These are phyloP conservation scores for Drosophila lini DNA, from an alignment of 1,140 invertebrate genomes.

Conservation along the genomic window DNA sequence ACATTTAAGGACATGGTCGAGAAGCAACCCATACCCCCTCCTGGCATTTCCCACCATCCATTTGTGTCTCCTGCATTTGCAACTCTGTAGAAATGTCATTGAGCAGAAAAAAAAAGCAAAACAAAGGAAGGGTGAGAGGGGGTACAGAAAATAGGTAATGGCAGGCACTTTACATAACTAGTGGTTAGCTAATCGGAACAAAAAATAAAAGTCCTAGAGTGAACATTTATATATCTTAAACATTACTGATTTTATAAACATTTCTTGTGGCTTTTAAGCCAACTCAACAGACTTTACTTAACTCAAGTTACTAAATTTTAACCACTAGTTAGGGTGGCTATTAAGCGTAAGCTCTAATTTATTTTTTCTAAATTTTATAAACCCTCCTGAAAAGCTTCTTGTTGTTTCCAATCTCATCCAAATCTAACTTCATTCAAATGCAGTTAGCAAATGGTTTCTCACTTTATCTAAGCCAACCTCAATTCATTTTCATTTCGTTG, in stretches of 20 bases:
- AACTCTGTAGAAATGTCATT: conserved; percentile 63
- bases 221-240: too few species aligned
- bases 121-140: not conserved
- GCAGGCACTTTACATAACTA: conserved; percentile 6
- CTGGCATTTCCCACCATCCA: conserved; percentile 19
- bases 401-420: not conserved
- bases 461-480: conserved; percentile 12
- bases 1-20: conserved; percentile 68
- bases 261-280: too few species aligned
- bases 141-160: not conserved
- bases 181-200: conserved; percentile 12
- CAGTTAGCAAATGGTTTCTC: conserved; percentile 12
- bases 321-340: not conserved
- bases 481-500: conserved; percentile 3
- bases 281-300: too few species aligned
- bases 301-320: not conserved
- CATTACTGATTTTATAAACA: too few species aligned
- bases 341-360: not conserved
- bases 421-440: conserved; percentile 3
- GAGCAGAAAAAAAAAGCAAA: conserved; percentile 5
- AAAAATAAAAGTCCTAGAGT: not conserved
- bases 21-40: not conserved
- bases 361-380: not conserved
- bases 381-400: too few species aligned
- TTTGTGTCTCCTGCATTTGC: conserved; percentile 51